Base-by-base conservation (phyloP, 2,888 invertebrate genomes). In the Helicoverpa assulta region DNA sequence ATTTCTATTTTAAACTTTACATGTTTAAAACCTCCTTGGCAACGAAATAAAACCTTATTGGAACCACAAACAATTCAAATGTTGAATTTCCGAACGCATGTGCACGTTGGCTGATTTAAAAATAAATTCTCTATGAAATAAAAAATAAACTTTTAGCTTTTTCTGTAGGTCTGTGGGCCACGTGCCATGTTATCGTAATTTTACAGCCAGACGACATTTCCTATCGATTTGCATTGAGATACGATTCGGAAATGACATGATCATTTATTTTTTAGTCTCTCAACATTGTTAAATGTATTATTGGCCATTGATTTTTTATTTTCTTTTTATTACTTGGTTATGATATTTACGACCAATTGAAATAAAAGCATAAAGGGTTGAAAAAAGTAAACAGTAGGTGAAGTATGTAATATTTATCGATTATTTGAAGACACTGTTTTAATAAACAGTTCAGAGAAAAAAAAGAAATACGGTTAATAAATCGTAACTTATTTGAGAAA, bases 181-280 rank as follows among this genome's bases (percentile, higher is more conserved):
- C 86, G 86, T 86, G 86, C 82, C 67, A 77, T 78, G 84, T 83
- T 75, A 85, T 88, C 83, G 86, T 90, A 87, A 86, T 85, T 89
- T 84, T 83, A 76, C 62, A 65, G 69, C 58, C 80, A 80, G 74
- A 81, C 81, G 70, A 81, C 78, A 81, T 82, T 82, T 81, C 83
- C 83, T 81, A 47, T 47, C 80, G 83, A 90, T 91, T 91, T 90
- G 86, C 91, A 91, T 91, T 54, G 70, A 88, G 85, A 89, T 89
- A 85, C 78, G 81, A 77, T 89, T 88, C 84, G 90, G 90, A 90
- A 87, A 87, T 85, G 83, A 82, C 68, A 26, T 67, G 66, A 67
- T 79, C 78, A 77, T 75, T 21, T 68, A 76, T 76, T 77, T 70
- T 65, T 74, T 55, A 70, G 67, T 76, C 65, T 72, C 75, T 57